Evolutionary conservation across 2,888 invertebrate species (phyloP), one percentile per base, ranked within the genome.

Genomic region (Eupithecia exiguata): DNA sequence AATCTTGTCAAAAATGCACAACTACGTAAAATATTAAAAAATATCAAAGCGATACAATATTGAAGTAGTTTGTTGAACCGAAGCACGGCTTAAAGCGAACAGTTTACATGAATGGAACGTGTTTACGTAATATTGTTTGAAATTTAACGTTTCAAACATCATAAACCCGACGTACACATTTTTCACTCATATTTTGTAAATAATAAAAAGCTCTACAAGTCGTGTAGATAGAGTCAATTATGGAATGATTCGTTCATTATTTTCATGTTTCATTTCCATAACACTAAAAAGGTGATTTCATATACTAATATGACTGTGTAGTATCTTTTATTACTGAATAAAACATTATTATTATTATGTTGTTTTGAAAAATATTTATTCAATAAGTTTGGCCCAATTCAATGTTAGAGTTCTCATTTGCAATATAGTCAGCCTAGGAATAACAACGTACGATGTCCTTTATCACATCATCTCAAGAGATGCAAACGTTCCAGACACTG

Each of bases 11-110:
- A 53, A 53, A 53, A 21, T 53, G 4, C 10, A 53, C 5, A 10
- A 7, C 21, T 12, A 25, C 5, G 58, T 58, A 14, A 25, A 58
- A 25, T 58, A 58, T 58, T 25, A 25, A 53, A 46, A 21, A 49
- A n/a, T 18, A 49, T 49, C n/a, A 49, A 49, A 53, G 21, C 10
- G 58, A 12, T 25, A 25, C 58, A 58, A 58, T 30, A 35, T 62
- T 58, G 3, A 58, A 35, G 62, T 62, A 62, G 62, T 62, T 62
- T 7, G 62, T 18, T 35, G 35, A 62, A 62, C 16, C 30, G 16
- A 40, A n/a, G 36, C 65, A 30, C 21, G 61, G 30, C 62, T 35
- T 35, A 62, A 62, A 62, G 62, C 62, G 62, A 35, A 61, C 61
- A 61, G 30, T 61, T 58, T 25, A 58, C 58, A 58, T 14, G 25